These are phyloP conservation scores for Hemiscyllium ocellatum DNA, from an alignment of 2,113 vertebrate species.

Conservation along the genomic window DNA sequence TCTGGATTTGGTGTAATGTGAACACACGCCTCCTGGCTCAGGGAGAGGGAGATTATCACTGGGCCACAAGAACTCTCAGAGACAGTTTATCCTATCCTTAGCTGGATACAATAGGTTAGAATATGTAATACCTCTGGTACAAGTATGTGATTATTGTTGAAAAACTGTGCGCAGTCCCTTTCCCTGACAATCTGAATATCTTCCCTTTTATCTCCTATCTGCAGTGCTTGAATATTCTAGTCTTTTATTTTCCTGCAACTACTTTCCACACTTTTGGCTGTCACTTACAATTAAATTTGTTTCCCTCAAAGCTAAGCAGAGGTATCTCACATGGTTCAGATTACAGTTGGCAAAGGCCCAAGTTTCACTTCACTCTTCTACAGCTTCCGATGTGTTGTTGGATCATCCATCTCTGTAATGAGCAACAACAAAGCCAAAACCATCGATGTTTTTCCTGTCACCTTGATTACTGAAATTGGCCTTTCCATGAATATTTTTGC, in stretches of 20 bases:
- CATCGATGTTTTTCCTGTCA: conserved; percentile 4
- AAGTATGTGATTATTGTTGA: neutral
- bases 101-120: neutral
- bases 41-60: no score
- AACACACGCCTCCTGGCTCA: no score
- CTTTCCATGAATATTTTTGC: neutral
- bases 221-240: neutral
- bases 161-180: neutral
- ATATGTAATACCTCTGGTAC: neutral
- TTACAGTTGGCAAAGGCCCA: conserved; percentile 50
- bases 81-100: neutral
- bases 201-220: neutral
- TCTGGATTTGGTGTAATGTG: no score
- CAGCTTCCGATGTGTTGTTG: conserved; percentile 52
- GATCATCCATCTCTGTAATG: conserved; percentile 19
- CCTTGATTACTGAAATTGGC: neutral
- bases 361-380: conserved; percentile 62
- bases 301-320: conserved; percentile 43
- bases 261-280: conserved; percentile 42
- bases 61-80: no score
- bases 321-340: conserved; percentile 47
- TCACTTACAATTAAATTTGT: conserved; percentile 41
- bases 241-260: conserved; percentile 23
- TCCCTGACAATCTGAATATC: neutral
- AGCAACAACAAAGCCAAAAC: conserved; percentile 5